phyloP scores from a whole-genome alignment of 2,888 invertebrate genomes.

The Drosophila paramelanica region DNA sequence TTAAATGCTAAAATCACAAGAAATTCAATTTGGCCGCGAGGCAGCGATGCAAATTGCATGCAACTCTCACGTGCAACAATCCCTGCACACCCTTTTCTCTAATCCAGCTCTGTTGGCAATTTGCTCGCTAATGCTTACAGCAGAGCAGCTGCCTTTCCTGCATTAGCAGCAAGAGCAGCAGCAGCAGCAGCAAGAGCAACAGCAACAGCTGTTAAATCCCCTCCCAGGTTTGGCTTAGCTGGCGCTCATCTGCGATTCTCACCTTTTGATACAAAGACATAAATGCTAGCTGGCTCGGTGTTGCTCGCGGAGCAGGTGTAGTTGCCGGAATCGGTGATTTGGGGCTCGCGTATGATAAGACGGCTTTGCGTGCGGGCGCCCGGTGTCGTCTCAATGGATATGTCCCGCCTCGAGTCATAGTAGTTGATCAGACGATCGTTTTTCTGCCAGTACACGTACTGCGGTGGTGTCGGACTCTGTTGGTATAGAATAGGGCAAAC shows the following conservation, averaged over 20 bases:
- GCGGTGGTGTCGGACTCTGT: slow-evolving; percentile 95
- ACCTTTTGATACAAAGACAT: slow-evolving; percentile 96
- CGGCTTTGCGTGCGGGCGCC: slow-evolving; percentile 94
- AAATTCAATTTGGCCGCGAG: slow-evolving; percentile 63
- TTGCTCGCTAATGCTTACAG: slow-evolving; percentile 28
- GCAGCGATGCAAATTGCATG: slow-evolving; percentile 53
- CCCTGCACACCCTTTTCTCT: not conserved
- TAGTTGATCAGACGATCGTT: slow-evolving; percentile 97
- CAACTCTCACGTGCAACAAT: slow-evolving; percentile 46
- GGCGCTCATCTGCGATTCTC: slow-evolving; percentile 81
- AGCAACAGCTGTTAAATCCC: slow-evolving; percentile 47
- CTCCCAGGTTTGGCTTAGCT: slow-evolving; percentile 15
- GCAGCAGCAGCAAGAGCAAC: not conserved
- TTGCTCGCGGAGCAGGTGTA: slow-evolving; percentile 96
- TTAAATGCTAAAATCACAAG: slow-evolving; percentile 71
- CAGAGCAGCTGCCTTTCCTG: slow-evolving; percentile 21
- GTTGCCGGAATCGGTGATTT: slow-evolving; percentile 94
- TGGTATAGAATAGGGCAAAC: slow-evolving; percentile 55
- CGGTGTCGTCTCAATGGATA: slow-evolving; percentile 93
- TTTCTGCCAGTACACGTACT: slow-evolving; percentile 98
- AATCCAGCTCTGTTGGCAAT: slow-evolving; percentile 5
- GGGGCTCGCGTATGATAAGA: slow-evolving; percentile 92
- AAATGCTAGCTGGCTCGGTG: slow-evolving; percentile 94
- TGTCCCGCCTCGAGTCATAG: slow-evolving; percentile 92
- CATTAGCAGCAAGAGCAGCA: slow-evolving; percentile 37